Base-by-base conservation (phyloP, 2,888 invertebrate species). In the Stenolophus ochropezus region DNA sequence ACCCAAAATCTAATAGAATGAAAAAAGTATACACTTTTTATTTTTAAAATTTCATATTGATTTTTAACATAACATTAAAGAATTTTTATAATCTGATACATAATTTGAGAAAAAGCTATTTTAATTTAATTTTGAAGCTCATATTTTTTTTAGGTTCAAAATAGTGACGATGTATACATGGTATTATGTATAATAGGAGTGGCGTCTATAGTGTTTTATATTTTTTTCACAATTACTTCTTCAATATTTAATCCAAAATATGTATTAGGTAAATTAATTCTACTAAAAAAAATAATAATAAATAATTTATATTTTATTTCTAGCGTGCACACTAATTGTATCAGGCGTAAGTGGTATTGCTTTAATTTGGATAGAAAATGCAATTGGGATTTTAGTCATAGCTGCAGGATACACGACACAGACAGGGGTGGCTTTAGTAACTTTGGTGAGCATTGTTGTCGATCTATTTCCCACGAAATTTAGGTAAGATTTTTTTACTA, bases 401-500 rank as follows among this genome's bases (percentile, higher is more conserved):
- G 27, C 76, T 14, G 51, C 71, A 4, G 11, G 76, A n/a, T 77
- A 51, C 42, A 51, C 27, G 1, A n/a, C 69, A 16, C 27, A 76
- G 1, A 33, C 53, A 6, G 53, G 69, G 16, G 53, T 82, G 11
- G 25, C 58, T 21, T n/a, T 77, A 2, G 58, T 47, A 4, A 25
- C 47, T 6, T 42, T 77, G 14, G 3, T 82, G 21, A 53, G 58
- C n/a, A 49, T 82, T 11, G 49, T 69, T 6, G 56, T 76, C 8
- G 77, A 82, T 23, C 20, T 82, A 18, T 65, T 82, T 25, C 82
- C 82, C 3, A 82, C 77, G 3, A 82, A 78, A 47, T 76, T 83
- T 20, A 77, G 84, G 83, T 84, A 82, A 81, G n/a, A 11, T 14
- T 42, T n/a, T n/a, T n/a, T n/a, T n/a, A n/a, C n/a, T n/a, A n/a